phyloP scores from a whole-genome alignment of 2,113 vertebrate species.

The Bubo blakistoni region DNA sequence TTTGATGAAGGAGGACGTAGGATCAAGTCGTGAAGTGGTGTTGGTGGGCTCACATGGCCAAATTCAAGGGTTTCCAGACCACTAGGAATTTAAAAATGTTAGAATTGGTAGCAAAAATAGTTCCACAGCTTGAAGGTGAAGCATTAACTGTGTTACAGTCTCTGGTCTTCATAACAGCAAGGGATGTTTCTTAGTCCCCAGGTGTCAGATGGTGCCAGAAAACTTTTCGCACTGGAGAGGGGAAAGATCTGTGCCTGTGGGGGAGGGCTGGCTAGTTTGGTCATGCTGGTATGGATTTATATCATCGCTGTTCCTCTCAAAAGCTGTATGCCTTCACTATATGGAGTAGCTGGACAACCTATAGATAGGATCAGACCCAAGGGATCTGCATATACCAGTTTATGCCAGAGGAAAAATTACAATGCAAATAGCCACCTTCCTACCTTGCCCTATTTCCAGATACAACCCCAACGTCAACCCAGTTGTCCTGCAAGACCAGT shows the following conservation, averaged over 20 bases:
- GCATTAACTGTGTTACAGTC: background rate
- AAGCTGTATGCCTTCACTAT: background rate
- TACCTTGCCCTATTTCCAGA: background rate
- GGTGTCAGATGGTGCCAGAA: background rate
- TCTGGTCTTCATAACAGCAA: background rate
- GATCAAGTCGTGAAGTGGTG: fast-evolving
- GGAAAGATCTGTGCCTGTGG: background rate
- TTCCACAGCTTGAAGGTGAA: background rate
- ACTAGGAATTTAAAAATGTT: background rate
- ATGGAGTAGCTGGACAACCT: background rate
- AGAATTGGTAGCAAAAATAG: background rate
- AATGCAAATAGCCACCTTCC: background rate
- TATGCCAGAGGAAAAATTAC: background rate
- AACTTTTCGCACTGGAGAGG: background rate
- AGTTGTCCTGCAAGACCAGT: background rate
- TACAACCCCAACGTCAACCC: background rate
- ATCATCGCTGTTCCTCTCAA: background rate
- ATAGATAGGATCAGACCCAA: background rate
- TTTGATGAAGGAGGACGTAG: background rate
- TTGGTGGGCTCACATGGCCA: background rate
- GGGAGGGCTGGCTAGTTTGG: background rate
- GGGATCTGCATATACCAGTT: background rate
- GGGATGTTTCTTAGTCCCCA: background rate
- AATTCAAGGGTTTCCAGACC: background rate
- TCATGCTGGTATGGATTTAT: background rate